Base-by-base conservation (phyloP, 2,888 invertebrate genomes). In the Drosophila putrida region DNA sequence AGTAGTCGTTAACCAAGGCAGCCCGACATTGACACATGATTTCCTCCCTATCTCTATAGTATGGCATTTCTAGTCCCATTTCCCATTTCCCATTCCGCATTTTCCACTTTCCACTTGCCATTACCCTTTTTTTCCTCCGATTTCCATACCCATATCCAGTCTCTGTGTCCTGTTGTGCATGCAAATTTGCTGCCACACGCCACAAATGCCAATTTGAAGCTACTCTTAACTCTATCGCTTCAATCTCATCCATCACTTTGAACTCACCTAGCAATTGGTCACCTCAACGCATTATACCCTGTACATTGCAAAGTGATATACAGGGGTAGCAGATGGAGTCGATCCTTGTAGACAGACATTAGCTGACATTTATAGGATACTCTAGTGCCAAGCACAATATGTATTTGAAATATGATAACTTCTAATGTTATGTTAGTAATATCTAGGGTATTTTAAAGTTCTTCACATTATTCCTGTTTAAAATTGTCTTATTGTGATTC, bases 191-290 rank as follows among this genome's bases (percentile, higher is more conserved):
- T 71, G 71, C 58, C 71, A 39, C 71, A 67, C 62, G 76, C 76
- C 82, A 76, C 87, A 84, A 83, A 87, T 71, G 69, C 68, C 84
- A 78, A 76, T 86, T 83, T 74, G 35, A 57, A 66, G 79, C 67
- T 72, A 53, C 41, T 33, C 33, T 25, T 33, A 46, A 58, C 68
- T 61, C 43, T 15, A 35, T 31, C 13, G 20, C 28, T 25, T 36
- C 39, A 13, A 10, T 20, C 44, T 8, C 25, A 27, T 31, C 15
- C 13, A 15, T 36, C 57, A 36, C 8, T 35, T 31, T 36, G 9
- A 13, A 41, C n/a, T 25, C 10, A 31, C 4, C 46, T n/a, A 6
- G 33, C 43, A n/a, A 50, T 33, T 39, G 27, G 41, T 35, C 49
- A 53, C 8, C 46, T 43, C 33, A 9, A 41, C 33, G 13, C 15